A percentile compares a stretch with the other conserved stretches of the same genome.
These are phyloP conservation scores for Platyura marginata DNA, from an alignment of 1,140 invertebrate genomes.

Conservation along the genomic window DNA sequence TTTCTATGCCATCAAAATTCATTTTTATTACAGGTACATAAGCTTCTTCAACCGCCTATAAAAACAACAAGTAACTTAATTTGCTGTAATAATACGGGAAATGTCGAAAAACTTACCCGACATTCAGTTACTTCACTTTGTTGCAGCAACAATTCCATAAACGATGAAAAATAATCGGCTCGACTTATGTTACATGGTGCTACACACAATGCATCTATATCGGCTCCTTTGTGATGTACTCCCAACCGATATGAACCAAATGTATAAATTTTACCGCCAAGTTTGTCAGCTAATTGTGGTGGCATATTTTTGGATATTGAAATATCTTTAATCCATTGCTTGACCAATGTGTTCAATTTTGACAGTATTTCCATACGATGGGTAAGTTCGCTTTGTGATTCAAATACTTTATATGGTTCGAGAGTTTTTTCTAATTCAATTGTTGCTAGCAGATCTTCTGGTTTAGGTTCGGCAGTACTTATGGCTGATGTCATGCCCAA, in stretches of 20 bases:
- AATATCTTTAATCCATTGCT: slow-evolving; percentile 81
- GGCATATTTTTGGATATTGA: slow-evolving; percentile 82
- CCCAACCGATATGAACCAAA: slow-evolving; percentile 90
- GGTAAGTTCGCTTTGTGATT: slow-evolving; percentile 76
- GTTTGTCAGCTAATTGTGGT: slow-evolving; percentile 58
- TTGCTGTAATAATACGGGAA: slow-evolving; percentile 27
- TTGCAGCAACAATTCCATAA: slow-evolving; percentile 77
- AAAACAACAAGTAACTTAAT: too few species aligned
- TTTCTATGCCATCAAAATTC: slow-evolving; percentile 97
- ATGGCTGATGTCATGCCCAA: slow-evolving; percentile 89
- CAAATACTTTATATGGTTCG: slow-evolving; percentile 78
- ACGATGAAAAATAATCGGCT: slow-evolving; percentile 86
- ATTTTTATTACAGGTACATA: slow-evolving; percentile 99
- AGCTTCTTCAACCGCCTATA: slow-evolving; percentile 79
- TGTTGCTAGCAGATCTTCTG: slow-evolving; percentile 64
- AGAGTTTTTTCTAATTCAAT: slow-evolving; percentile 66
- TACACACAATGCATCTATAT: slow-evolving; percentile 98
- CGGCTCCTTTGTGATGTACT: slow-evolving; percentile 93
- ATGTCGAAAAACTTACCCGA: slow-evolving; percentile 4
- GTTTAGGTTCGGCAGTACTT: slow-evolving; percentile 70
- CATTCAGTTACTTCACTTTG: slow-evolving; percentile 59
- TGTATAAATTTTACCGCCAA: slow-evolving; percentile 97
- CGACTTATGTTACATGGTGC: slow-evolving; percentile 90
- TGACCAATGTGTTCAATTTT: slow-evolving; percentile 75
- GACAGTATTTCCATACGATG: slow-evolving; percentile 70